Evolutionary conservation across 2,888 invertebrate genomes (phyloP).

Genomic region (Agrochola litura): DNA sequence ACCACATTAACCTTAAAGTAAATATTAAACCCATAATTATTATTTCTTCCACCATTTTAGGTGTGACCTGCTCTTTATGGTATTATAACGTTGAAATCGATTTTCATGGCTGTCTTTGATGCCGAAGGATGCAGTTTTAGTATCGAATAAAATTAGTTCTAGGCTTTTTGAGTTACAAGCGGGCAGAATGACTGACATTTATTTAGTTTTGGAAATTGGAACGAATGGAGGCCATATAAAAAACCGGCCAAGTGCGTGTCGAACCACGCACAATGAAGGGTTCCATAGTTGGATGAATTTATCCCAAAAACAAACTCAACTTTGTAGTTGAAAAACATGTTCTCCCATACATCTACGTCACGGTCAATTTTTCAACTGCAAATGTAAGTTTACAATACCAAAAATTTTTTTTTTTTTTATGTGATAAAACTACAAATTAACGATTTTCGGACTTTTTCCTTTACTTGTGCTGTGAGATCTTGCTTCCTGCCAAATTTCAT

Average conservation of each 20-base stretch:
- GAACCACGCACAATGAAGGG: too few species aligned
- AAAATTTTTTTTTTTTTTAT: too few species aligned
- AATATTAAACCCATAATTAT: slow-evolving; percentile 40
- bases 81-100: slow-evolving; percentile 37
- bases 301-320: too few species aligned
- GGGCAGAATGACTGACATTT: slow-evolving; percentile 47
- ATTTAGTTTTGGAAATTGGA: slow-evolving; percentile 41
- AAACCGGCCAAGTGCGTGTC: not conserved
- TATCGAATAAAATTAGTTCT: slow-evolving; percentile 54
- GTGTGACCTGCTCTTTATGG: slow-evolving; percentile 33
- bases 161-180: slow-evolving; percentile 41
- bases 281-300: too few species aligned
- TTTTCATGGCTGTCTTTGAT: slow-evolving; percentile 48
- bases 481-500: too few species aligned
- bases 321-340: too few species aligned
- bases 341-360: too few species aligned
- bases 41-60: slow-evolving; percentile 51
- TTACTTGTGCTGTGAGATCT: too few species aligned
- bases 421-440: too few species aligned
- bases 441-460: too few species aligned
- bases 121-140: slow-evolving; percentile 52
- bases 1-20: slow-evolving; percentile 51
- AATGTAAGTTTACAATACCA: too few species aligned
- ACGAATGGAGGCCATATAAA: slow-evolving; percentile 16
- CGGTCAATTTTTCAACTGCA: too few species aligned